Conservation (phyloP, 35 echinoderm and acorn worm genomes). For the Anneissia japonica region DNA sequence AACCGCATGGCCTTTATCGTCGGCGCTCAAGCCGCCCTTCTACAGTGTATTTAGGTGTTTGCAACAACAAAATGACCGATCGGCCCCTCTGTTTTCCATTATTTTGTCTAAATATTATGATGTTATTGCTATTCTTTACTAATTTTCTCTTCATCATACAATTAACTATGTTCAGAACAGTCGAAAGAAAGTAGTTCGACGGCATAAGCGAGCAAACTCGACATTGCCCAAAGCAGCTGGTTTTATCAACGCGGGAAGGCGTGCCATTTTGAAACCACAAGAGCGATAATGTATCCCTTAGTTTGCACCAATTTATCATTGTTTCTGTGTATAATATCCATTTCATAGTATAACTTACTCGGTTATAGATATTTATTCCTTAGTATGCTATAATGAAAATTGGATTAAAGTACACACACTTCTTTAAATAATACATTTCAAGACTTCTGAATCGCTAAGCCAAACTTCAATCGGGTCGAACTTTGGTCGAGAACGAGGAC, state of each 20-base stretch:
- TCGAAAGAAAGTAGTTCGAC: not conserved
- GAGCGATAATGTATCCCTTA: not conserved
- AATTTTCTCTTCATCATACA: not conserved
- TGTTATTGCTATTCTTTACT: not conserved
- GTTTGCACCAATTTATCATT: not conserved
- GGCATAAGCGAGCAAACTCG: not conserved
- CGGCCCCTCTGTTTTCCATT: not conserved
- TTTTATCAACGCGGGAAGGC: not conserved
- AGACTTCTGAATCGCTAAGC: not conserved
- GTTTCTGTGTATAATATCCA: not conserved
- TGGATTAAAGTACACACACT: not conserved
- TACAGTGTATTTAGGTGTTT: not conserved
- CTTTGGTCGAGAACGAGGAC: not conserved
- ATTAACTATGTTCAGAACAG: not conserved
- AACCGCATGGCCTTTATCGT: not conserved
- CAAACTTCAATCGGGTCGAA: not conserved
- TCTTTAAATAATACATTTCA: not conserved
- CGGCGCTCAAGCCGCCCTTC: not conserved
- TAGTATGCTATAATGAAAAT: not conserved
- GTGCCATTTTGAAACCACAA: not conserved
- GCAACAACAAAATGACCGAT: not conserved
- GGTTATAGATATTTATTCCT: not conserved
- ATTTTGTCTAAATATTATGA: not conserved
- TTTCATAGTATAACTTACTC: not conserved
- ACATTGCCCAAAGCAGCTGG: conserved; percentile 1